A percentile compares a stretch with the other conserved stretches of the same genome.
Conservation (phyloP, 2,113 vertebrate species). For the Bothrops jararaca region DNA sequence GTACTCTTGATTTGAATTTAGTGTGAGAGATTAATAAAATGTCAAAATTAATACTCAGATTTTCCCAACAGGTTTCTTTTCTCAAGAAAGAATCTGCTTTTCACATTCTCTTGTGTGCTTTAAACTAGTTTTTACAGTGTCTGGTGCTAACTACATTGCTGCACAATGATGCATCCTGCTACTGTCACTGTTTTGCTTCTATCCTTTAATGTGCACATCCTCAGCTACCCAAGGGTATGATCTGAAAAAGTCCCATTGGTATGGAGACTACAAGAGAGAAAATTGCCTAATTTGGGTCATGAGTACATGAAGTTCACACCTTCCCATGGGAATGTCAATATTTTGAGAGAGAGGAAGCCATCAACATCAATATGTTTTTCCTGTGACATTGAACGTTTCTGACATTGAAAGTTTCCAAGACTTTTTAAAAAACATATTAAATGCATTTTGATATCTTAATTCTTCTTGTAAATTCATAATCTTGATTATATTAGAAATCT, state of each 20-base stretch:
- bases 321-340: not conserved
- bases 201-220: not conserved
- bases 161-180: not conserved
- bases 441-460: not conserved
- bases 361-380: not conserved
- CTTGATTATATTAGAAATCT: not conserved
- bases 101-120: not conserved
- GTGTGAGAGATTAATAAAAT: not conserved
- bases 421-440: not conserved
- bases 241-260: not conserved
- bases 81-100: not conserved
- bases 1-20: not conserved
- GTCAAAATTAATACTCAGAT: not conserved
- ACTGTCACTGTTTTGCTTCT: not conserved
- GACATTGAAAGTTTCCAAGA: not conserved
- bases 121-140: not conserved
- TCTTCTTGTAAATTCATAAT: not conserved
- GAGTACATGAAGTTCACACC: not conserved
- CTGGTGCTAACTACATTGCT: not conserved
- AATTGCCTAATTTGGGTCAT: not conserved
- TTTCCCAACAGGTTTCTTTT: not conserved
- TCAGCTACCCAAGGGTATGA: not conserved
- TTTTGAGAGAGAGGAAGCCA: not conserved
- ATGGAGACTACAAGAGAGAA: not conserved
- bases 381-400: not conserved